Conservation (phyloP, 2,888 invertebrate genomes). For the Sinodicranocentrus sp. region DNA sequence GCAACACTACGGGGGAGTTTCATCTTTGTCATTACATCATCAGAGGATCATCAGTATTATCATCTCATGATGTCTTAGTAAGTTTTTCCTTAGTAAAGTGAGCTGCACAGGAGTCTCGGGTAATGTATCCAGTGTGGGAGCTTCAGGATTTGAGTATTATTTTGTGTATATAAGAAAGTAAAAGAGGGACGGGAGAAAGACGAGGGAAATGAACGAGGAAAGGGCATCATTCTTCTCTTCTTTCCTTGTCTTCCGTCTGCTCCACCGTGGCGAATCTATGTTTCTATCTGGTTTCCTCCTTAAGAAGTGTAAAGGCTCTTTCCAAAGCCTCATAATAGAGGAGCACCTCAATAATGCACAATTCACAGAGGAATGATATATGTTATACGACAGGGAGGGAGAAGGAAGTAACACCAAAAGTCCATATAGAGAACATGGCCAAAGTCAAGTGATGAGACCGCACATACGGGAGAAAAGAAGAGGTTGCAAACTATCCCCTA, state of each 20-base stretch:
- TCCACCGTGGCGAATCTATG: not conserved
- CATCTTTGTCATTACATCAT: constrained; percentile 60
- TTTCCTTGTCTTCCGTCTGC: constrained; percentile 48
- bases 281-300: not conserved
- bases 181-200: constrained; percentile 52
- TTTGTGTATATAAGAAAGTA: not conserved
- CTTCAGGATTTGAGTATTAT: not conserved
- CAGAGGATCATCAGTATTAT: constrained; percentile 53
- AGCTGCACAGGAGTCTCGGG: not conserved
- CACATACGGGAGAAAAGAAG: constrained; percentile 25
- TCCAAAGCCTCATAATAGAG: not conserved
- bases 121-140: not conserved
- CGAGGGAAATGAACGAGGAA: constrained; percentile 52
- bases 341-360: constrained; percentile 25
- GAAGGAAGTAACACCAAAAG: constrained; percentile 31
- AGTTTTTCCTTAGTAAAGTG: constrained; percentile 4
- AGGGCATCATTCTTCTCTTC: constrained; percentile 63
- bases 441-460: constrained; percentile 55
- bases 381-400: constrained; percentile 23
- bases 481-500: constrained; percentile 48
- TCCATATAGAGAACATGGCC: constrained; percentile 23
- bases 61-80: constrained; percentile 51
- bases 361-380: constrained; percentile 37
- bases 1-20: constrained; percentile 52
- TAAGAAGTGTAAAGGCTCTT: not conserved